Percentiles rank a stretch among this genome's conserved stretches.
phyloP scores from a whole-genome alignment of 2,113 vertebrate species.

The Aepyceros melampus region DNA sequence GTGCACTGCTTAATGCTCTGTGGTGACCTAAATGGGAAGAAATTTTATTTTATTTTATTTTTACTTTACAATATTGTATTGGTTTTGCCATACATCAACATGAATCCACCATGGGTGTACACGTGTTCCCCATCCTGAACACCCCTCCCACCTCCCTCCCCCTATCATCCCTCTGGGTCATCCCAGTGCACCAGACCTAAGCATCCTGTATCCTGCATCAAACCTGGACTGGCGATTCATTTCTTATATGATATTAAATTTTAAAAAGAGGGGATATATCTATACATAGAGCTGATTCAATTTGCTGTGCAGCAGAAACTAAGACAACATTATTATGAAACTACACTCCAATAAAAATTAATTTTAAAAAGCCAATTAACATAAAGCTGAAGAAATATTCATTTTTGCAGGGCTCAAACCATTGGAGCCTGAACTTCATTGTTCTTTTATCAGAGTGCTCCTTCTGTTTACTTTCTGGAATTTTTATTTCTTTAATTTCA shows the following conservation, averaged over 20 bases:
- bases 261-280: background rate
- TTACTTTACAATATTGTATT: too few species aligned
- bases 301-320: background rate
- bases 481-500: background rate
- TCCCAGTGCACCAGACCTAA: too few species aligned
- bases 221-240: too few species aligned
- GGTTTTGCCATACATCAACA: too few species aligned
- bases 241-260: background rate
- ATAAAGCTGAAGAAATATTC: background rate
- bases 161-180: too few species aligned
- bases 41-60: too few species aligned
- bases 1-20: background rate
- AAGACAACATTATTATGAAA: background rate
- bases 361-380: background rate
- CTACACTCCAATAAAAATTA: background rate
- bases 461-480: background rate
- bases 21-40: background rate
- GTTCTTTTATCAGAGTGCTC: background rate
- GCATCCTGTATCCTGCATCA: too few species aligned
- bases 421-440: background rate
- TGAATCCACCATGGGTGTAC: too few species aligned
- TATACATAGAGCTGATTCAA: background rate
- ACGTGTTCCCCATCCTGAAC: too few species aligned
- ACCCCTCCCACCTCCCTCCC: too few species aligned
- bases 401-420: background rate